Conservation (phyloP, 2,888 invertebrate species). For the Furcula furcula region DNA sequence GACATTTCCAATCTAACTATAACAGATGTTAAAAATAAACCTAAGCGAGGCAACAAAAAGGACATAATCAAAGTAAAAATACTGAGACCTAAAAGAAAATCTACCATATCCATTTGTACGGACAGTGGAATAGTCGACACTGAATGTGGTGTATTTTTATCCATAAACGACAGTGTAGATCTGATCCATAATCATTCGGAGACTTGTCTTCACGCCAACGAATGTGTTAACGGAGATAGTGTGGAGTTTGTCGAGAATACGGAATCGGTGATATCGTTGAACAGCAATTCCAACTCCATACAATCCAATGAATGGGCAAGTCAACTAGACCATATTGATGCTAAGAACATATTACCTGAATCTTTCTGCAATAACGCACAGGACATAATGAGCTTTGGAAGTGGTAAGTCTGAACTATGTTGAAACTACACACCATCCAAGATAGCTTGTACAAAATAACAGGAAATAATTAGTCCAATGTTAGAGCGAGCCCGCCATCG, state of each 20-base stretch:
- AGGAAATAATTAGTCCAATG: too few species aligned
- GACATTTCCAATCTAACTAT: constrained; percentile 17
- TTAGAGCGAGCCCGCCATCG: too few species aligned
- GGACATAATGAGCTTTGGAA: constrained; percentile 27
- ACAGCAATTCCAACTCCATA: constrained; percentile 37
- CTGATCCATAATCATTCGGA: constrained; percentile 74
- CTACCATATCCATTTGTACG: constrained; percentile 33
- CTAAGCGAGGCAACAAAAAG: constrained; percentile 49
- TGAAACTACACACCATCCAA: too few species aligned
- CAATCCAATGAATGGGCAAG: constrained; percentile 23
- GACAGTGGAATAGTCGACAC: constrained; percentile 60
- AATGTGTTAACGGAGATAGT: constrained; percentile 55
- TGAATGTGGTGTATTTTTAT: constrained; percentile 38
- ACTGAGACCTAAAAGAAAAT: constrained; percentile 42
- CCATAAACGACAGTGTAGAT: constrained; percentile 50
- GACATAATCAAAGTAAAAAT: constrained; percentile 72
- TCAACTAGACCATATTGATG: constrained; percentile 20
- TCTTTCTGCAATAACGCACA: constrained; percentile 43
- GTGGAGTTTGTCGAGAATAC: constrained; percentile 52
- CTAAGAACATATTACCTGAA: constrained; percentile 30
- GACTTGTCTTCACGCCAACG: constrained; percentile 61
- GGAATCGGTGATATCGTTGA: constrained; percentile 49
- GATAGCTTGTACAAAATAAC: too few species aligned
- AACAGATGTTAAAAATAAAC: constrained; percentile 15
- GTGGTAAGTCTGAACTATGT: constrained; percentile 27